phyloP scores from a whole-genome alignment of 2,797 vertebrate species.

The Okamejei kenojei region DNA sequence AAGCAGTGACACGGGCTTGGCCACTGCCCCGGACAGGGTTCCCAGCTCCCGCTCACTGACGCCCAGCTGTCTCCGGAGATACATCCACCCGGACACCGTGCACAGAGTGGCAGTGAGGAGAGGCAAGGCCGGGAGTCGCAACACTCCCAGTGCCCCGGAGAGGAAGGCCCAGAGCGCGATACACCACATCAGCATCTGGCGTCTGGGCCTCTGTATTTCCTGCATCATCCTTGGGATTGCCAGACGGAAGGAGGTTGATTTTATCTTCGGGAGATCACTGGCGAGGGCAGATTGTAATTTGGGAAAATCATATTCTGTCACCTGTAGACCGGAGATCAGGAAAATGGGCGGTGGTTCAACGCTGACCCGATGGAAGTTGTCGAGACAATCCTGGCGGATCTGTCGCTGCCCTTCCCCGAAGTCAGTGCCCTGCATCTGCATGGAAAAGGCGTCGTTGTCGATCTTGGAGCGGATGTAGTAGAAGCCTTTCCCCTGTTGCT shows the following conservation, averaged over 20 bases:
- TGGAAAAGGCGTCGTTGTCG: not conserved
- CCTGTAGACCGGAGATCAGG: not conserved
- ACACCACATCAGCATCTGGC: not conserved
- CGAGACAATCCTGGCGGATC: not conserved
- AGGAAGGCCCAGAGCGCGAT: not conserved
- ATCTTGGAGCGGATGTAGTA: conserved; percentile 9
- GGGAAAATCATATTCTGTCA: not conserved
- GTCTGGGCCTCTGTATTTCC: not conserved
- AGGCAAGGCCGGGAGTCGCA: not conserved
- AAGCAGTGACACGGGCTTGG: no score
- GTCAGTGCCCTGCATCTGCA: not conserved
- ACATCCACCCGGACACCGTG: not conserved
- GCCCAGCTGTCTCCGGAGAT: not conserved
- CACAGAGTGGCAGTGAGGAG: not conserved
- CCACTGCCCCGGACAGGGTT: no score
- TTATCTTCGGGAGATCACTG: not conserved
- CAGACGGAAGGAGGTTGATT: not conserved
- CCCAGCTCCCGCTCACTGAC: not conserved
- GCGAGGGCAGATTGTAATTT: not conserved
- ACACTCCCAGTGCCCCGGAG: not conserved
- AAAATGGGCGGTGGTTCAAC: not conserved
- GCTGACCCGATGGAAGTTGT: not conserved
- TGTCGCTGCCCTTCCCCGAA: not conserved
- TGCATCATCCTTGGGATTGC: not conserved
- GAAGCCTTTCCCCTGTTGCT: not conserved